Conservation (phyloP, 2,797 vertebrate species). For the Miichthys miiuy region DNA sequence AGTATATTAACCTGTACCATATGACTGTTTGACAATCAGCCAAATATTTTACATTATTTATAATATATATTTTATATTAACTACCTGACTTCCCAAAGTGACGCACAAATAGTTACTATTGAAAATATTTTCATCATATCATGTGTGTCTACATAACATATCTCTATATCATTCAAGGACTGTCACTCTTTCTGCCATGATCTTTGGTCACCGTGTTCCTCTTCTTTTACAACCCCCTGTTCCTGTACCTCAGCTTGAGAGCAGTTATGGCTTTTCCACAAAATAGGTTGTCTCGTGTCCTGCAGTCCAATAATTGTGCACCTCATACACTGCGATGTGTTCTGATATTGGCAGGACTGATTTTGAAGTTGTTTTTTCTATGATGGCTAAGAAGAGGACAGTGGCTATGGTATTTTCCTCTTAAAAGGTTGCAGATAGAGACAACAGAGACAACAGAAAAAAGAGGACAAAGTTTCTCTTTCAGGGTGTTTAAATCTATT, state of each 20-base stretch:
- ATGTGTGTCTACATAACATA: background rate
- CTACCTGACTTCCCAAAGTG: background rate
- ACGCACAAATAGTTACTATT: background rate
- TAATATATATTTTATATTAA: too few species aligned
- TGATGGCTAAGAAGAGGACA: background rate
- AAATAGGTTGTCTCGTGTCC: background rate
- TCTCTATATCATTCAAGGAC: background rate
- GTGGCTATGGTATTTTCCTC: background rate
- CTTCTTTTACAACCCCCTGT: background rate
- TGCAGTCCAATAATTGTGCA: conserved; percentile 5
- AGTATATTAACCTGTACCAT: background rate
- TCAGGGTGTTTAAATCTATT: background rate
- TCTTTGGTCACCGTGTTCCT: background rate
- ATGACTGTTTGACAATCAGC: background rate
- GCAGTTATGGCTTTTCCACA: background rate
- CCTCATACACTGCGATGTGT: background rate
- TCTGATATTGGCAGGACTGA: background rate
- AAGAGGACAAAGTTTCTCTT: too few species aligned
- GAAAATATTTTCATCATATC: background rate
- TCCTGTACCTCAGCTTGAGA: background rate
- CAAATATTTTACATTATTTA: background rate
- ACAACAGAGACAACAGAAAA: background rate
- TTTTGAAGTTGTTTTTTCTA: background rate
- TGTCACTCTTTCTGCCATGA: too few species aligned
- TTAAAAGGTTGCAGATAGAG: too few species aligned